These are phyloP conservation scores for Cordilura impudica DNA, from an alignment of 2,888 invertebrate species.

Conservation along the genomic window DNA sequence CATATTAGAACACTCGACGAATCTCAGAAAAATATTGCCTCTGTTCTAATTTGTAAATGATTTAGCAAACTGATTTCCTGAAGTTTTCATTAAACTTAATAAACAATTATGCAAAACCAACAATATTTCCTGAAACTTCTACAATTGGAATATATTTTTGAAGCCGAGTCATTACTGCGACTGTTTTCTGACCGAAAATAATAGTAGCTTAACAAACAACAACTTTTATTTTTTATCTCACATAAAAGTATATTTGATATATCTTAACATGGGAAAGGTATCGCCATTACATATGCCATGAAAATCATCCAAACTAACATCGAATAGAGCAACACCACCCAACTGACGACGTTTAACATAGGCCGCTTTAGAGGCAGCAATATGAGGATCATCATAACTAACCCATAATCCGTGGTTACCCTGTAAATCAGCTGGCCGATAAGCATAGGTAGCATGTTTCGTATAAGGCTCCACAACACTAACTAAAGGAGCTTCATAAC, in stretches of 20 bases:
- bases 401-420: constrained; percentile 88
- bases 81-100: too few species aligned
- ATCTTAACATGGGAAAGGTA: constrained; percentile 88
- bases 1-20: too few species aligned
- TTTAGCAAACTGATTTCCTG: too few species aligned
- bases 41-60: too few species aligned
- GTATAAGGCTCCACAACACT: constrained; percentile 88
- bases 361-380: constrained; percentile 87
- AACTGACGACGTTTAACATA: constrained; percentile 86
- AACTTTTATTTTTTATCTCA: not conserved
- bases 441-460: constrained; percentile 88
- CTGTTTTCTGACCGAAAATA: too few species aligned
- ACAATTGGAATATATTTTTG: too few species aligned
- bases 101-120: too few species aligned
- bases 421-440: constrained; percentile 83
- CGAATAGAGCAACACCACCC: constrained; percentile 87
- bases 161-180: too few species aligned
- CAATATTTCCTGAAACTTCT: too few species aligned
- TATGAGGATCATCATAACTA: constrained; percentile 89
- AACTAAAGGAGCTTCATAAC: constrained; percentile 82
- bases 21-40: too few species aligned
- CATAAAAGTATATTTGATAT: constrained; percentile 82
- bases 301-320: constrained; percentile 90
- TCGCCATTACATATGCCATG: constrained; percentile 88
- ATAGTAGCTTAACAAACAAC: too few species aligned